A percentile compares a stretch with the other conserved stretches of the same genome.
Conservation (phyloP, 2,113 vertebrate species). For the Pygoscelis adeliae region DNA sequence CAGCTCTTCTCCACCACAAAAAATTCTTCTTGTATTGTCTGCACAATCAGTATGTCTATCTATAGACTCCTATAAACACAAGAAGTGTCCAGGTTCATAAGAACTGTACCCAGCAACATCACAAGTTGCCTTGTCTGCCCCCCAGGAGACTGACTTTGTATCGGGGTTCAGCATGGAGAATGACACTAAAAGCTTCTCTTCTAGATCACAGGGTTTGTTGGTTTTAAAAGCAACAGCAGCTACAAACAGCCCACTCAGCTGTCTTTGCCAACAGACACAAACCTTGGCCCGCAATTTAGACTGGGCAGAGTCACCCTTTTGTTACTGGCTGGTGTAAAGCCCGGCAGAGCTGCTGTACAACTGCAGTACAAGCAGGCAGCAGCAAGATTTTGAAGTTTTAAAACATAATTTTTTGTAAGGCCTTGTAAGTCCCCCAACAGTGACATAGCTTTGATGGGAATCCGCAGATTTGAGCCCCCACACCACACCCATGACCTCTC, state of each 20-base stretch:
- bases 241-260: background rate
- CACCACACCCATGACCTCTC: background rate
- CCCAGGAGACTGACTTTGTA: background rate
- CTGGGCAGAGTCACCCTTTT: background rate
- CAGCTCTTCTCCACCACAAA: background rate
- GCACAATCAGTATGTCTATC: background rate
- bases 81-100: background rate
- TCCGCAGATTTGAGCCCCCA: background rate
- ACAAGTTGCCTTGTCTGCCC: background rate
- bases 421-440: background rate
- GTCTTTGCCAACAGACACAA: background rate
- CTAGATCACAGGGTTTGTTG: background rate
- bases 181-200: background rate
- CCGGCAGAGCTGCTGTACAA: background rate
- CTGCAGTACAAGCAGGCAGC: background rate
- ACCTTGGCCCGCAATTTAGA: background rate
- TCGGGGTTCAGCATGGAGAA: background rate
- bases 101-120: background rate
- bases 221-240: background rate
- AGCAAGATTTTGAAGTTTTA: background rate
- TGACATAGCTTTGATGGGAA: background rate
- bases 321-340: background rate
- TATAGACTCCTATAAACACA: background rate
- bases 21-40: background rate
- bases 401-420: background rate